Evolutionary conservation across 2,113 vertebrate genomes (phyloP).

Genomic region (Sapajus apella): DNA sequence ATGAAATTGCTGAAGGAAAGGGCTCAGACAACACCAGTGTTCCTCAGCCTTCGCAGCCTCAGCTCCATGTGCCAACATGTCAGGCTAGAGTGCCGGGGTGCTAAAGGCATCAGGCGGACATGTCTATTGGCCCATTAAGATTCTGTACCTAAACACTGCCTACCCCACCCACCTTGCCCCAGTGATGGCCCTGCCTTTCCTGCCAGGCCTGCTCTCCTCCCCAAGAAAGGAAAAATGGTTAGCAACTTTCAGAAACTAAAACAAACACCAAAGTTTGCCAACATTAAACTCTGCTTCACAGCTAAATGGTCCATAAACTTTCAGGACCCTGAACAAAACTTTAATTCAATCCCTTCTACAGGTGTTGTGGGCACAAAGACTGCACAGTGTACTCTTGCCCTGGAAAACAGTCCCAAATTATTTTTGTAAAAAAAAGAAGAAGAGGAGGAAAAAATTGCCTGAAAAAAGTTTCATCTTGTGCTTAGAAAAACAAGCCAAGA

Average conservation of each 20-base stretch:
- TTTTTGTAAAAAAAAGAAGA: not conserved
- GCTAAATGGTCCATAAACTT: conserved; percentile 69
- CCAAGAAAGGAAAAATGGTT: conserved; percentile 8
- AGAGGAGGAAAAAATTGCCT: not conserved
- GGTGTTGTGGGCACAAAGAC: conserved; percentile 57
- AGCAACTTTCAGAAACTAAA: conserved; percentile 63
- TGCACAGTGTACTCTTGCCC: conserved; percentile 33
- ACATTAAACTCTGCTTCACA: conserved; percentile 53
- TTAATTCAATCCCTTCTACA: conserved; percentile 42
- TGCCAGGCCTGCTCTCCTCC: not conserved
- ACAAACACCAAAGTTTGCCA: conserved; percentile 54
- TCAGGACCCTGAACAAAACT: conserved; percentile 61
- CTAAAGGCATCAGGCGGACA: not conserved
- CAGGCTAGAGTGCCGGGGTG: not conserved
- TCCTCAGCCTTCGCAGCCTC: not conserved
- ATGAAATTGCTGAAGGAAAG: not conserved
- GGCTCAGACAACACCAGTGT: not conserved
- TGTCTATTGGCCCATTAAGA: not conserved
- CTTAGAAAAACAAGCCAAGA: conserved; percentile 40
- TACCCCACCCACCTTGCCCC: not conserved
- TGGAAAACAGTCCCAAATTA: conserved; percentile 59
- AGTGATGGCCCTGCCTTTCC: not conserved
- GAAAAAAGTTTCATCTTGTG: conserved; percentile 5
- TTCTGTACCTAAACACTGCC: not conserved
- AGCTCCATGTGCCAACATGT: not conserved